Conservation (phyloP, 2,797 vertebrate species). For the Nannoperca obscura region DNA sequence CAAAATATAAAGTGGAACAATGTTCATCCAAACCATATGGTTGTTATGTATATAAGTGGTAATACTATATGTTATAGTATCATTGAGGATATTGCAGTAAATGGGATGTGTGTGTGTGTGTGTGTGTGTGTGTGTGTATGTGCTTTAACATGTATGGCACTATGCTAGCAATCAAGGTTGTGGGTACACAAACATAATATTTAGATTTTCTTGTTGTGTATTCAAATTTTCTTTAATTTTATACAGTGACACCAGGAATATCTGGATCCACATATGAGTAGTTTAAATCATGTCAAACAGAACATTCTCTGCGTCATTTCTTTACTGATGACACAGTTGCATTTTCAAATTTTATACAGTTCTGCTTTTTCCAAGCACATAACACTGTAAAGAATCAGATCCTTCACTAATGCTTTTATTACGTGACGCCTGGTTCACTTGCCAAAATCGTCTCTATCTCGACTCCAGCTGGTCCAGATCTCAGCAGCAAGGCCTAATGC, state of each 20-base stretch:
- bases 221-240: background rate
- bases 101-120: background rate
- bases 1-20: slow-evolving; percentile 52
- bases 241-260: background rate
- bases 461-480: background rate
- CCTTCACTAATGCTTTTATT: background rate
- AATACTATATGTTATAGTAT: background rate
- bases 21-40: slow-evolving; percentile 10
- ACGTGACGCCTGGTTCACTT: background rate
- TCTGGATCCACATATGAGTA: background rate
- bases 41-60: background rate
- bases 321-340: background rate
- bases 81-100: background rate
- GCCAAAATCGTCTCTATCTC: background rate
- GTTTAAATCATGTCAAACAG: background rate
- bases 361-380: background rate
- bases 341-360: background rate
- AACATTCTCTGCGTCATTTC: background rate
- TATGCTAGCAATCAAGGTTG: background rate
- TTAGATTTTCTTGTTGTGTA: background rate
- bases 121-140: background rate
- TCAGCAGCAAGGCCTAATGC: background rate
- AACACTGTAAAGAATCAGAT: background rate
- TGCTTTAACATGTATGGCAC: background rate
- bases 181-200: background rate